Evolutionary conservation across 2,888 invertebrate species (phyloP).

Genomic region (Thyatira batis): DNA sequence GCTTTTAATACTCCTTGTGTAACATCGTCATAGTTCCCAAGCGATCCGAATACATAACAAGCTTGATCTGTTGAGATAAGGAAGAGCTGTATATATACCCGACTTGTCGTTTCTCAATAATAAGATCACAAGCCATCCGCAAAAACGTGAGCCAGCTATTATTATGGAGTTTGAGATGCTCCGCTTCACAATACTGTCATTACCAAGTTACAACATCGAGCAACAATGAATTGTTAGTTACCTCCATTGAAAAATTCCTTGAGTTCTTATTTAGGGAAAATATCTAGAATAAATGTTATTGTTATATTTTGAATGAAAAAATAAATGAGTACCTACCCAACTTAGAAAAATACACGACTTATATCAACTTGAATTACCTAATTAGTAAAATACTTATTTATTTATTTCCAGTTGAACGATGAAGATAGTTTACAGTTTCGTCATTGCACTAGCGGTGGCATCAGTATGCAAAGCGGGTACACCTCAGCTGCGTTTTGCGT

Average conservation of each 20-base stretch:
- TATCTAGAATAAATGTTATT: constrained; percentile 10
- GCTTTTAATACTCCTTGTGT: constrained; percentile 44
- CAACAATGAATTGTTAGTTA: constrained; percentile 29
- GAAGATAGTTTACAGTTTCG: constrained; percentile 49
- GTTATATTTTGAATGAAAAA: not conserved
- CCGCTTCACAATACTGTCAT: constrained; percentile 68
- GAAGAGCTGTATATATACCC: constrained; percentile 57
- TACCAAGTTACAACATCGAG: constrained; percentile 63
- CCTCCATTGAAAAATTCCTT: constrained; percentile 38
- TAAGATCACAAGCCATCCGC: constrained; percentile 65
- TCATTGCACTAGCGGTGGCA: constrained; percentile 51
- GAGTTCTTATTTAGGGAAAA: constrained; percentile 24
- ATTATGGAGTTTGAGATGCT: constrained; percentile 58
- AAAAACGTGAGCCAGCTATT: constrained; percentile 75
- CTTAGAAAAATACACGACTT: too few species aligned
- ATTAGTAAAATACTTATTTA: too few species aligned
- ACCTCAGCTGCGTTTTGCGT: constrained; percentile 85
- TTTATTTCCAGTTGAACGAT: constrained; percentile 52
- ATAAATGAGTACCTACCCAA: too few species aligned
- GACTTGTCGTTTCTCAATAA: constrained; percentile 69
- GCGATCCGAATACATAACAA: constrained; percentile 70
- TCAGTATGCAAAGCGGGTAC: constrained; percentile 66
- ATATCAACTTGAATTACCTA: too few species aligned
- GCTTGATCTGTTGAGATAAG: constrained; percentile 67
- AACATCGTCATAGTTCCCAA: constrained; percentile 72